These are phyloP conservation scores for Timandra comae DNA, from an alignment of 2,888 invertebrate species.

Conservation along the genomic window DNA sequence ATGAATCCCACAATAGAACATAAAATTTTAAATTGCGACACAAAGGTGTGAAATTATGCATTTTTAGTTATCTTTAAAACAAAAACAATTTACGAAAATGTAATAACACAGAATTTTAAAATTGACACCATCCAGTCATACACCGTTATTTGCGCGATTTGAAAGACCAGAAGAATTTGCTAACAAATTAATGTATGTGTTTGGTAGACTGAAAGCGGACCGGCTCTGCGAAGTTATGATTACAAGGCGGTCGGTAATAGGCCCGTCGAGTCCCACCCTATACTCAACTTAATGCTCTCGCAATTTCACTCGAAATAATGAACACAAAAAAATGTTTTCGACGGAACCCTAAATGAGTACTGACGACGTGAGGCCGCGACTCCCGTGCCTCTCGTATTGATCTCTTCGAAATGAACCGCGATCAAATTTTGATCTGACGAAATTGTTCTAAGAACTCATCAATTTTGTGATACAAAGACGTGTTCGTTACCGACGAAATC, in stretches of 20 bases:
- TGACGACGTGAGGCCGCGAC: constrained; percentile 50
- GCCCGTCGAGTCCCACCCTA: constrained; percentile 67
- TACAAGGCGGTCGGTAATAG: constrained; percentile 68
- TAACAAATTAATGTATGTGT: constrained; percentile 64
- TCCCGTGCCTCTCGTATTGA: constrained; percentile 41
- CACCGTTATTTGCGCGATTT: constrained; percentile 23
- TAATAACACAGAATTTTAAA: not conserved
- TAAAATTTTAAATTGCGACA: not conserved
- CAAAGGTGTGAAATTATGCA: not conserved
- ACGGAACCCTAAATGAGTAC: constrained; percentile 50
- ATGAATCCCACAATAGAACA: not conserved
- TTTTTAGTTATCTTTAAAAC: too few species aligned
- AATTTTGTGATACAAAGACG: too few species aligned
- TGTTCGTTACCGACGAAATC: too few species aligned
- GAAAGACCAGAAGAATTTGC: constrained; percentile 41
- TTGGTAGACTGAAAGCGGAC: constrained; percentile 38
- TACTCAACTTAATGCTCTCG: constrained; percentile 76
- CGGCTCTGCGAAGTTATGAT: constrained; percentile 58
- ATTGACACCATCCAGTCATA: constrained; percentile 5
- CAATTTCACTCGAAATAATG: constrained; percentile 75
- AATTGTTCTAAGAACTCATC: constrained; percentile 45
- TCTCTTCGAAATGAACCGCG: constrained; percentile 33
- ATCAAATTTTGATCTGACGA: constrained; percentile 41
- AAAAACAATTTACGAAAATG: too few species aligned
- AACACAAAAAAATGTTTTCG: constrained; percentile 67